Conservation (phyloP, 1,140 invertebrate genomes). For the Bursaphelenchus mucronatus region DNA sequence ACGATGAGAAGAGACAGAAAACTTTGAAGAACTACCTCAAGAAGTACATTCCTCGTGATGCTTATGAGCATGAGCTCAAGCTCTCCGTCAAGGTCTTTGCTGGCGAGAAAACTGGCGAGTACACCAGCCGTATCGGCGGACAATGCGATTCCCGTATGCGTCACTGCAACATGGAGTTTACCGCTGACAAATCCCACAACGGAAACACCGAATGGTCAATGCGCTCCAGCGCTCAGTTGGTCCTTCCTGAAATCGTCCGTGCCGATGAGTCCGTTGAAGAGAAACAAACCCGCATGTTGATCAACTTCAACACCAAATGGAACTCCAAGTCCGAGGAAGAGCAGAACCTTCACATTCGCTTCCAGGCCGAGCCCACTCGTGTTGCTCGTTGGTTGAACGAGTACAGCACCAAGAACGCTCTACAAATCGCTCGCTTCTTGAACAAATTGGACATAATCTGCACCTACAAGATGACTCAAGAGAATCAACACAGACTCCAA, state of each 20-base stretch:
- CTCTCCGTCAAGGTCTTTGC: not conserved
- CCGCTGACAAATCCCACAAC: not conserved
- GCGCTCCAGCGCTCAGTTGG: not conserved
- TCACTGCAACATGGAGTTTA: slow-evolving; percentile 6
- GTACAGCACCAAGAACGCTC: not conserved
- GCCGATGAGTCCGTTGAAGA: slow-evolving; percentile 6
- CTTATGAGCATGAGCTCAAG: slow-evolving; percentile 10
- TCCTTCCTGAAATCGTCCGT: slow-evolving; percentile 14
- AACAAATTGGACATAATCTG: slow-evolving; percentile 21
- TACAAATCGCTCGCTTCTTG: slow-evolving; percentile 6
- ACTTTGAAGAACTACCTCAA: slow-evolving; percentile 1
- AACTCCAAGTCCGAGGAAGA: not conserved
- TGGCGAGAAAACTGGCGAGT: not conserved
- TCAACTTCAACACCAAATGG: slow-evolving; percentile 7
- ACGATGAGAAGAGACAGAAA: slow-evolving; percentile 7
- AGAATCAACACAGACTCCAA: slow-evolving; percentile 18
- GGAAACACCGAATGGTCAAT: slow-evolving; percentile 9
- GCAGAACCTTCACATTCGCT: slow-evolving; percentile 1
- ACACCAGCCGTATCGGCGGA: not conserved
- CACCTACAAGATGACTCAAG: slow-evolving; percentile 24
- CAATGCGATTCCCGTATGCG: not conserved
- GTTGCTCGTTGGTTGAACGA: not conserved
- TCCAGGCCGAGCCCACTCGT: slow-evolving; percentile 17
- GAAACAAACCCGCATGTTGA: slow-evolving; percentile 6
- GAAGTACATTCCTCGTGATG: not conserved